A percentile compares a stretch with the other conserved stretches of the same genome.
These are phyloP conservation scores for Chelon labrosus DNA, from an alignment of 2,797 vertebrate genomes.

Conservation along the genomic window DNA sequence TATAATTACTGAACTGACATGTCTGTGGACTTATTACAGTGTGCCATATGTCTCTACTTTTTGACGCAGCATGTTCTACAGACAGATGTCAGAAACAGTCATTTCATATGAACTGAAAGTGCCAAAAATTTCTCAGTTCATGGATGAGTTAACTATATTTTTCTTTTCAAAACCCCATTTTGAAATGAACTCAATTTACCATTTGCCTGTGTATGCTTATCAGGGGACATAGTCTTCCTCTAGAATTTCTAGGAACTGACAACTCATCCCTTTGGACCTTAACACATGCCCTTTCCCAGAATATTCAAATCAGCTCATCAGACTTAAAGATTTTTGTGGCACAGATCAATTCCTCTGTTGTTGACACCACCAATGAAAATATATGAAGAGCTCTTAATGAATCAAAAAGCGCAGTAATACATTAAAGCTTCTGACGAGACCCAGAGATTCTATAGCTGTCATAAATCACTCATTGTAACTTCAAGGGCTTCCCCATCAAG, in stretches of 20 bases:
- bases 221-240: not conserved
- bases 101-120: not conserved
- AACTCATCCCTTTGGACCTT: conserved; percentile 1
- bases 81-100: not conserved
- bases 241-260: conserved; percentile 8
- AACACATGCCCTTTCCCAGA: conserved; percentile 12
- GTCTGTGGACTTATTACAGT: not conserved
- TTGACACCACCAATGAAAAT: conserved; percentile 20
- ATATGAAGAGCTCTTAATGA: conserved; percentile 2
- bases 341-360: conserved; percentile 17
- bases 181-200: conserved; percentile 3
- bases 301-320: conserved; percentile 29
- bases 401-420: conserved; percentile 34
- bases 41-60: too few species aligned
- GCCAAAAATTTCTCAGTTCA: not conserved
- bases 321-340: conserved; percentile 18
- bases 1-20: not conserved
- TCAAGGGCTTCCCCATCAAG: conserved; percentile 50
- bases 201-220: not conserved
- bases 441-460: conserved; percentile 26
- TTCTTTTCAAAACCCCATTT: not conserved
- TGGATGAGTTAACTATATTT: not conserved
- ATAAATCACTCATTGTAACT: conserved; percentile 55
- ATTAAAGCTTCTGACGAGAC: conserved; percentile 35
- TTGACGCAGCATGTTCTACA: not conserved